Base-by-base conservation (phyloP, 2,797 vertebrate genomes). In the Coregonus ussuriensis region DNA sequence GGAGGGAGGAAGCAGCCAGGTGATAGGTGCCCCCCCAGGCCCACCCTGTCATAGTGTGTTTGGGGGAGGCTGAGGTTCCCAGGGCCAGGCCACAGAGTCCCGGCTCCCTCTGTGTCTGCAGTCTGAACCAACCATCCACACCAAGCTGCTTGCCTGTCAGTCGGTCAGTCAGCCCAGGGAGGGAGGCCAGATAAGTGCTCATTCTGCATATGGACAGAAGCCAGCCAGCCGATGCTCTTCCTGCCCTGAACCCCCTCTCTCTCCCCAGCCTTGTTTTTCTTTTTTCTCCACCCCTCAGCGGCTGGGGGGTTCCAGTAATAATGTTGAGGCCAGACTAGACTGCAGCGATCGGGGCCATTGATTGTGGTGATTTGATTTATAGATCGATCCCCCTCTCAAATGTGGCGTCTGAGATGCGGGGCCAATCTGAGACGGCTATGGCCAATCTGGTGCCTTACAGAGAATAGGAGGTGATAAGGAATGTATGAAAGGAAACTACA, bases 281-380 rank as follows among this genome's bases (percentile, higher is more conserved):
- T 54, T 71, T 71, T 21, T 63, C 62, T 75, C 77, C 79, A 72
- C 63, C 53, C 79, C 71, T 56, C 69, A 65, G 73, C 67, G 77
- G 77, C 72, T 76, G 77, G 71, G 79, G 76, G 52, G 31, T 96
- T 95, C 96, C 95, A 95, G 96, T 92, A 95, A 96, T 97, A 98
- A 97, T 96, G 96, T 95, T 92, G 94, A 91, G 95, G 94, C 96
- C 96, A 96, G 96, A 96, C 97, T 93, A 96, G 96, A 97, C 97
- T 96, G 91, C 95, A 93, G 95, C 95, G 95, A 97, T 97, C 95
- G 95, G 96, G 91, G 66, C 94, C 91, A 98, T 98, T 96, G 98
- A 99, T 98, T 95, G 95, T 93, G 91, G 89, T 94, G 95, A 96
- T 98, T 99, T 98, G 98, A 99, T 99, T 98, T 98, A 99, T 99